Conservation (phyloP, 1,140 invertebrate species). For the Sarcophaga peregrina region DNA sequence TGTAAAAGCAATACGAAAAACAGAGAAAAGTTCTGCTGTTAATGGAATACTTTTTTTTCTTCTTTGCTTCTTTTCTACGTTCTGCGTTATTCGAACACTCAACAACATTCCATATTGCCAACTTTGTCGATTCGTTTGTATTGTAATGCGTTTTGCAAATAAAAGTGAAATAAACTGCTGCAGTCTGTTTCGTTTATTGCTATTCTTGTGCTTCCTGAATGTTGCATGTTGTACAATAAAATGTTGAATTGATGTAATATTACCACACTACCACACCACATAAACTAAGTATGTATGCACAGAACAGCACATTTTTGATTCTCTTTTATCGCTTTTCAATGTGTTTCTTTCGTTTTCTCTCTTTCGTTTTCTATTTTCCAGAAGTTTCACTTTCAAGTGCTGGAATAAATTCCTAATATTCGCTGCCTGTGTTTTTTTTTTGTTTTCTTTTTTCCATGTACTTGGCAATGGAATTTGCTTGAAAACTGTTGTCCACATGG, state of each 20-base stretch:
- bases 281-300: too few species aligned
- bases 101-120: too few species aligned
- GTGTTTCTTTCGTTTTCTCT: not conserved
- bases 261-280: too few species aligned
- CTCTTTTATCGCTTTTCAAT: too few species aligned
- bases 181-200: not conserved
- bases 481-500: too few species aligned
- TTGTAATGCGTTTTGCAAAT: conserved; percentile 35
- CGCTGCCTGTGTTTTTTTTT: too few species aligned
- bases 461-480: too few species aligned
- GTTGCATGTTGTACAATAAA: not conserved
- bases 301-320: too few species aligned
- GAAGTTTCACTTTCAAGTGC: not conserved
- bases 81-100: too few species aligned
- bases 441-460: too few species aligned
- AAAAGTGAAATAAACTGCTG: conserved; percentile 32
- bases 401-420: not conserved
- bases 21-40: not conserved
- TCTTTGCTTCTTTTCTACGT: not conserved
- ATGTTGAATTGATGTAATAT: too few species aligned
- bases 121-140: too few species aligned
- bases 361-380: not conserved
- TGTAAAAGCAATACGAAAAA: not conserved
- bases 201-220: not conserved
- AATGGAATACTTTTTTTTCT: conserved; percentile 5